phyloP scores from a whole-genome alignment of 2,888 invertebrate genomes.

The Cataglyphis albicans region DNA sequence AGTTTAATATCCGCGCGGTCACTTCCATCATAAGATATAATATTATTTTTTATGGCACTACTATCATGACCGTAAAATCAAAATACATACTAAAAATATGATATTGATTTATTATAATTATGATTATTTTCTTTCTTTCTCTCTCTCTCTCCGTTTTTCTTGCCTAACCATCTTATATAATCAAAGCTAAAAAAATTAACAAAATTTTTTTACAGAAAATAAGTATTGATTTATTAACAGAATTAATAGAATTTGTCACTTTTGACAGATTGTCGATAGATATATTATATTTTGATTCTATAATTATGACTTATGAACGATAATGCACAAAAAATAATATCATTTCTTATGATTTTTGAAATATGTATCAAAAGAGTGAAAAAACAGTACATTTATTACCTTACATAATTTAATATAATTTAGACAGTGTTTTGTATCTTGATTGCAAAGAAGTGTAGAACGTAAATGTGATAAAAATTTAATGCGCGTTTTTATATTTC shows the following conservation, averaged over 20 bases:
- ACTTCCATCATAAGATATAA: not conserved
- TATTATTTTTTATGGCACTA: not conserved
- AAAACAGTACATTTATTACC: not conserved
- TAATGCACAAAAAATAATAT: not conserved
- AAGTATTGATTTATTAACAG: not conserved
- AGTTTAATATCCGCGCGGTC: conserved; percentile 9
- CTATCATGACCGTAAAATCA: not conserved
- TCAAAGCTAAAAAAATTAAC: not conserved
- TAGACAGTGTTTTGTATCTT: not conserved
- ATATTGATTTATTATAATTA: not conserved
- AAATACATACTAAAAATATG: not conserved
- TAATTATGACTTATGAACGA: not conserved
- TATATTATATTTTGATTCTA: not conserved
- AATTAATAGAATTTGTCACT: not conserved
- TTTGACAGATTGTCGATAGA: not conserved
- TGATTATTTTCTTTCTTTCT: not conserved
- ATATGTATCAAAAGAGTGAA: not conserved
- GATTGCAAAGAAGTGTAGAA: not conserved
- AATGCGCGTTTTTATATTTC: not conserved
- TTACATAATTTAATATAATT: not conserved
- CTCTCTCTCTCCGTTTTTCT: not conserved
- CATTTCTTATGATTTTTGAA: not conserved
- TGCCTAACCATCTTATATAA: not conserved
- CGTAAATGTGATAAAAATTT: not conserved
- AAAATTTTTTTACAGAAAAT: not conserved